Evolutionary conservation across 2,113 vertebrate genomes (phyloP).

Genomic region (Scopus umbretta): DNA sequence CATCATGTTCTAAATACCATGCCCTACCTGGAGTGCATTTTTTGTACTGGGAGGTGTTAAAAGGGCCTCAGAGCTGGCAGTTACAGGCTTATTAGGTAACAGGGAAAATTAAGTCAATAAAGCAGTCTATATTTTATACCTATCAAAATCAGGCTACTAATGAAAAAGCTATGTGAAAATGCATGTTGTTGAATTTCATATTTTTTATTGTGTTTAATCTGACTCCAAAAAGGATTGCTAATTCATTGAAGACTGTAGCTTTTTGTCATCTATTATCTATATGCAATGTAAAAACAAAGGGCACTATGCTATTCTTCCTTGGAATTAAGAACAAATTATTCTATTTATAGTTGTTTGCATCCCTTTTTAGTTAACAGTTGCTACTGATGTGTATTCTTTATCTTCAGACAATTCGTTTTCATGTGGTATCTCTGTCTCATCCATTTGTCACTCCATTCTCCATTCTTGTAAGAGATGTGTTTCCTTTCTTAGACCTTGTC

Average conservation of each 20-base stretch:
- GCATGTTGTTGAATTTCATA: neutral
- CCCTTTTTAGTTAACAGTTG: neutral
- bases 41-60: neutral
- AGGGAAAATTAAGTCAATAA: neutral
- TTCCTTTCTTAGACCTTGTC: neutral
- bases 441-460: neutral
- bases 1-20: neutral
- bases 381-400: neutral
- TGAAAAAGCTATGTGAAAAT: neutral
- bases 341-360: neutral
- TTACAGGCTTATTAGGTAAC: neutral
- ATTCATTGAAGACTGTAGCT: neutral
- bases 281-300: neutral
- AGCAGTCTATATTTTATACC: neutral
- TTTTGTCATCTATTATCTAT: neutral
- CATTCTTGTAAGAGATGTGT: neutral
- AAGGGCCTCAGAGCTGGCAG: neutral
- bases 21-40: neutral
- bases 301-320: neutral
- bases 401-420: neutral
- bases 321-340: neutral
- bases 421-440: neutral
- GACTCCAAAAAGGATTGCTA: neutral
- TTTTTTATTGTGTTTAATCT: neutral
- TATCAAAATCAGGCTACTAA: neutral